These are phyloP conservation scores for Campoletis sonorensis DNA, from an alignment of 1,140 invertebrate genomes.

Conservation along the genomic window DNA sequence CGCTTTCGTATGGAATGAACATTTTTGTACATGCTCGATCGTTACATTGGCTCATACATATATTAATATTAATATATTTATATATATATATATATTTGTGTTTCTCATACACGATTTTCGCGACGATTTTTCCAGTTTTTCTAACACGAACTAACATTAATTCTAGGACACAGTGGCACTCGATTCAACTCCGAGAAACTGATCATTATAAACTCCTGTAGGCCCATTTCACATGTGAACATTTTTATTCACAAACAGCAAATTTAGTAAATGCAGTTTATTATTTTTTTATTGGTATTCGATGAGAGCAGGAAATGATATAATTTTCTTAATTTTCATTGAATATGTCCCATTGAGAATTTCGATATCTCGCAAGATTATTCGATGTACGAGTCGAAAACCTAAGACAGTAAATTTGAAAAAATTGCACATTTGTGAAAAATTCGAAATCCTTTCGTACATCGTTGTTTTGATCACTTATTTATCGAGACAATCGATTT, in stretches of 20 bases:
- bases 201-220: conserved; percentile 12
- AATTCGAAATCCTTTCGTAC: not conserved
- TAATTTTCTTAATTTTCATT: not conserved
- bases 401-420: not conserved
- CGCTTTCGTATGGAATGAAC: conserved; percentile 24
- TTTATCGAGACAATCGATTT: not conserved
- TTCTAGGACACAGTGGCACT: conserved; percentile 30
- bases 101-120: conserved; percentile 17
- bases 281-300: not conserved
- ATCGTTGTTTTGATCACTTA: not conserved
- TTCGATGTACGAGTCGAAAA: not conserved
- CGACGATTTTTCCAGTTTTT: not conserved
- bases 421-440: conserved; percentile 8
- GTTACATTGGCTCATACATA: not conserved
- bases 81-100: conserved; percentile 14
- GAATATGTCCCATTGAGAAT: not conserved
- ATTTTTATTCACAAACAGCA: conserved; percentile 20
- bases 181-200: not conserved
- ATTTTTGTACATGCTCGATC: conserved; percentile 26
- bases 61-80: no score
- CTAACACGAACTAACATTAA: not conserved
- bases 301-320: not conserved
- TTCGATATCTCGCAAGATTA: not conserved
- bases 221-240: not conserved
- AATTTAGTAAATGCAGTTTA: not conserved